Base-by-base conservation (phyloP, 2,113 vertebrate genomes). In the Petaurus breviceps region DNA sequence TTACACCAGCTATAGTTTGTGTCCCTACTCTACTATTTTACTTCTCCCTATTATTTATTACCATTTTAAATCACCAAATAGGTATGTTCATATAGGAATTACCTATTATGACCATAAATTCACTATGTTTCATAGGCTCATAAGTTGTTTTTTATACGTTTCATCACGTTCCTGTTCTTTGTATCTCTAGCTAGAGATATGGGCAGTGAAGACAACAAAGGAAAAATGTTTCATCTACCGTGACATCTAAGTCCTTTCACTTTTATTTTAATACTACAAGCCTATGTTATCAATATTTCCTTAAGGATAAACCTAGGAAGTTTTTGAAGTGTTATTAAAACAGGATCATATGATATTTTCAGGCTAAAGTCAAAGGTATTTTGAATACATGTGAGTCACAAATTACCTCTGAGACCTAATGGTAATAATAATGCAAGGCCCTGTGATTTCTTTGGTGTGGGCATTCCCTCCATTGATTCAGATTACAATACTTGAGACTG, bases 181-280 rank as follows among this genome's bases (percentile, higher is more conserved):
- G 24, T 51, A 19, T 90, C 10, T 93, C 93, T 54, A 54, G 37
- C 52, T 47, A 89, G 37, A 90, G 6, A 43, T 91, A 5, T 92
- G 55, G 90, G 61, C 37, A 49, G n/a, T 84, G 0, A 54, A 92
- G 94, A 89, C 90, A 10, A 51, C 95, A 96, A 95, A 31, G 89
- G 46, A 92, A 93, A 92, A 91, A 11, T 91, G 50, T 53, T 93
- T 57, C 68, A 49, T 91, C 89, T 16, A 25, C 84, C 91, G 51
- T 94, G 24, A 8, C 14, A 22, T 91, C 46, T 53, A 94, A 94
- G 24, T 22, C 50, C 93, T 96, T 94, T 93, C 31, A 89, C 93
- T 84, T 49, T 95, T 92, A 91, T 93, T 93, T 94, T 90, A 94
- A 52, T 92, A n/a, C 37, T 53, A 54, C 3, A n/a, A 61, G 8